Evolutionary conservation across 2,797 vertebrate species (phyloP), one percentile per base, ranked within the genome.

Genomic region (Phaenicophaeus curvirostris): DNA sequence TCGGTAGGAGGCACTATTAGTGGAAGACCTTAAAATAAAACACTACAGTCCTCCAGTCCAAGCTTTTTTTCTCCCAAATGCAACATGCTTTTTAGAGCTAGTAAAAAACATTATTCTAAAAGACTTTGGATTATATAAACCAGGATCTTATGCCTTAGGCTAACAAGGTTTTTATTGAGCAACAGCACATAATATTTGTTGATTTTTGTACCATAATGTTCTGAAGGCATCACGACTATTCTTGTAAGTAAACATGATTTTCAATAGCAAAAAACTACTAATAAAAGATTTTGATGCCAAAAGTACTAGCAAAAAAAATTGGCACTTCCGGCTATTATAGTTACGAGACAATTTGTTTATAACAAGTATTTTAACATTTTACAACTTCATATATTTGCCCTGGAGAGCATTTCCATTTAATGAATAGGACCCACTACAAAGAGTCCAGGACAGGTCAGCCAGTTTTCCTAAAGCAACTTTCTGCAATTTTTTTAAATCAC

Each of bases 1-100:
- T 96, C 83, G 87, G 84, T 28, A 94, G 93, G 97, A 98, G 98
- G 97, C 97, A 98, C 97, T 96, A 93, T 92, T 96, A 98, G 97
- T 95, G 95, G 97, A 97, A 98, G 97, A 98, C 96, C 53, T 96
- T 94, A 96, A 87, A 97, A 92, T 69, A 93, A 86, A 93, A 93
- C 94, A 96, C 95, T 92, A 96, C 90, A 96, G 97, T 96, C 96
- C 96, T 96, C 94, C 85, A 95, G 84, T 59, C 79, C 74, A 46
- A 93, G 73, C 24, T 73, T 93, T 92, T 97, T 82, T 44, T 23
- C 20, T 20, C 94, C 93, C 65, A 80, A 95, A 94, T 68, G 61
- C 27, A 92, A 92, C 67, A 89, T 58, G 80, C n/a, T 93, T 95
- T 94, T 94, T 92, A 95, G 86, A 97, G 75, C 81, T 67, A 95